These are phyloP conservation scores for Cremastobaeus sp. DNA, from an alignment of 2,888 invertebrate genomes.

Conservation along the genomic window DNA sequence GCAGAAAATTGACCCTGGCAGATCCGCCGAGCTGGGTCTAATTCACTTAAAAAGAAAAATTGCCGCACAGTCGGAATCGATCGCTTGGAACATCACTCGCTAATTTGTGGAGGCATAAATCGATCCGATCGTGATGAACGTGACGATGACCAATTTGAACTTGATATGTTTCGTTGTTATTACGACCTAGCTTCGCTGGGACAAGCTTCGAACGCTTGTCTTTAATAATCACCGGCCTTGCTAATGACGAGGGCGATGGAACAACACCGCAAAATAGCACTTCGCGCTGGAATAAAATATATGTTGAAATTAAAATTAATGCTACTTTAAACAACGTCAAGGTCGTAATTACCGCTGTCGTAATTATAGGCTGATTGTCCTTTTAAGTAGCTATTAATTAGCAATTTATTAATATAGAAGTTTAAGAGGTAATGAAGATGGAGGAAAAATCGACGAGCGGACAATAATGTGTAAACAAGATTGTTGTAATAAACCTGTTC, in stretches of 20 bases:
- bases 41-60: slow-evolving; percentile 22
- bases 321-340: slow-evolving; percentile 18
- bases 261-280: slow-evolving; percentile 44
- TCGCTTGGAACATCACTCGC: slow-evolving; percentile 12
- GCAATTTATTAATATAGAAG: no score
- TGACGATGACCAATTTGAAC: slow-evolving; percentile 54
- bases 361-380: slow-evolving; percentile 24
- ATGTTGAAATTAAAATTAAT: slow-evolving; percentile 15
- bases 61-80: slow-evolving; percentile 10
- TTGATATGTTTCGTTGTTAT: slow-evolving; percentile 51
- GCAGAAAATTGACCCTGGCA: slow-evolving; percentile 13
- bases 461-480: no score
- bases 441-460: no score
- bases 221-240: slow-evolving; percentile 49
- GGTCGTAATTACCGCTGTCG: slow-evolving; percentile 18
- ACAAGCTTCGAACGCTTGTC: slow-evolving; percentile 49
- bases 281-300: slow-evolving; percentile 28
- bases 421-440: no score
- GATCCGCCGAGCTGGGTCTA: slow-evolving; percentile 8
- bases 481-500: no score
- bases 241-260: slow-evolving; percentile 56
- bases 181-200: slow-evolving; percentile 46
- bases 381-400: slow-evolving; percentile 3
- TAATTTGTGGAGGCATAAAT: slow-evolving; percentile 36
- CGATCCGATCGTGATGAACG: slow-evolving; percentile 46